Base-by-base conservation (phyloP, 2,113 vertebrate species). In the Alexandromys fortis region DNA sequence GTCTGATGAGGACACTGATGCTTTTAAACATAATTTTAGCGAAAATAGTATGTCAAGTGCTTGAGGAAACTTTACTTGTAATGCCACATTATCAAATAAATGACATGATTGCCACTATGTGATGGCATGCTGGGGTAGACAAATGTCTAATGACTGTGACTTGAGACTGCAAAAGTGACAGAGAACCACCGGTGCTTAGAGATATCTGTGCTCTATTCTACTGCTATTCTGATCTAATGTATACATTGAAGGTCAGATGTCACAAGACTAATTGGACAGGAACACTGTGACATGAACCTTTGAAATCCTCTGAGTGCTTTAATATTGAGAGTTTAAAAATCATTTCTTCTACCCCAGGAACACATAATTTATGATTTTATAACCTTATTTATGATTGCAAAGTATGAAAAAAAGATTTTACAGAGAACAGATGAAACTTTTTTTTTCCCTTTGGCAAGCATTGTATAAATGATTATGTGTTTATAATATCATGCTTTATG, bases 321-420 rank as follows among this genome's bases (percentile, higher is more conserved):
- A 90, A 68, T 11, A 14, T 81, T 90, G 73, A 91, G 21, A 81
- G 65, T 87, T 82, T 79, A 78, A 79, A 90, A 45, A 72, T 63
- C 47, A 78, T 1, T 79, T 86, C 4, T 3, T 10, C 19, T 33
- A 1, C 38, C 26, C 47, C 1, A 70, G 6, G 13, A 38, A 52
- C 70, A 73, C 28, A 55, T 7, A 3, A 55, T 45, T 79, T 79
- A 65, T 55, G 55, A 2, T 55, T 13, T 19, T 86, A 2, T 38
- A 16, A 72, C n/a, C 73, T 76, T n/a, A 58, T 28, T 86, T 77
- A 35, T 55, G 11, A 81, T 65, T 49, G 8, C 77, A 86, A 79
- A 79, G 1, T 73, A 82, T 1, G 21, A 7, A 67, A 92, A 52
- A 22, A 81, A 35, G 81, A 52, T 42, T 52, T 87, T 55, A 67